Conservation (phyloP, 1,140 invertebrate genomes). For the Medauroidea extradentata region DNA sequence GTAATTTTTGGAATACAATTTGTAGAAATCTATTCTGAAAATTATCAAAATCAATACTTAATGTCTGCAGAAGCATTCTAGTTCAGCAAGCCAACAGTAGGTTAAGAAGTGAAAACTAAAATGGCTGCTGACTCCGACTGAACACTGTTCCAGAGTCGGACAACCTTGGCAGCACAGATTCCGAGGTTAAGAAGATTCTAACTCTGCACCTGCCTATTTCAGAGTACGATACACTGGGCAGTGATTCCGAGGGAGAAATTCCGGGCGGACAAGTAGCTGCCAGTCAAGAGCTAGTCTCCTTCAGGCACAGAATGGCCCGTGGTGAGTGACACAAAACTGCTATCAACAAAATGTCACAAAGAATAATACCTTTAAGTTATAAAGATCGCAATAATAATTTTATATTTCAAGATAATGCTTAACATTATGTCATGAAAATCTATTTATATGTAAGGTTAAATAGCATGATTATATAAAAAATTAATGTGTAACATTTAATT, state of each 20-base stretch:
- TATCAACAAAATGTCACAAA: not conserved
- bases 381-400: not conserved
- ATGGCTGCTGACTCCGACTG: constrained; percentile 6
- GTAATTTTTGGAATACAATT: too few species aligned
- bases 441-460: not conserved
- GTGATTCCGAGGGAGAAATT: constrained; percentile 66
- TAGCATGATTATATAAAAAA: not conserved
- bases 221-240: constrained; percentile 75
- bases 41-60: too few species aligned
- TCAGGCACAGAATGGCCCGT: constrained; percentile 51
- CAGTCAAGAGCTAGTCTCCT: constrained; percentile 54
- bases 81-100: too few species aligned
- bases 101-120: not conserved
- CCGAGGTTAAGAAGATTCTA: constrained; percentile 83
- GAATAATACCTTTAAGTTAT: not conserved
- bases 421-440: not conserved
- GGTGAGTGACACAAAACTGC: constrained; percentile 38
- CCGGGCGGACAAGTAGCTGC: constrained; percentile 31
- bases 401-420: not conserved
- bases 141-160: constrained; percentile 67
- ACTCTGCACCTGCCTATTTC: constrained; percentile 83
- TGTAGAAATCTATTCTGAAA: too few species aligned
- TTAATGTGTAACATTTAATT: not conserved
- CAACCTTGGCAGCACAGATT: constrained; percentile 80
- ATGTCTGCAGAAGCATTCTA: too few species aligned